A percentile compares a stretch with the other conserved stretches of the same genome.
phyloP scores from a whole-genome alignment of 2,113 vertebrate species.

The Callipepla squamata region DNA sequence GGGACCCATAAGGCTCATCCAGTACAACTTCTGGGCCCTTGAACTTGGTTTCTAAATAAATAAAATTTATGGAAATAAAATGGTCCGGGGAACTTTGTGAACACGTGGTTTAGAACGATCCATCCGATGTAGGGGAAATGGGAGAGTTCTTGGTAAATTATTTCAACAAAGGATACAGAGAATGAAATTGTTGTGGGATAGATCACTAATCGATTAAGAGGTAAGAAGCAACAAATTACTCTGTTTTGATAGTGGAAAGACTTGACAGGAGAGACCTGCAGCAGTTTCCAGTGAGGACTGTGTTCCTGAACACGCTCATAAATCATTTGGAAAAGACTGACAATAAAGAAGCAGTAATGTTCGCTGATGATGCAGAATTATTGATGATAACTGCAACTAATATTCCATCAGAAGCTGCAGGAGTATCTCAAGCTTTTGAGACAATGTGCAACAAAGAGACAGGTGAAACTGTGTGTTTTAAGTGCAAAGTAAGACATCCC shows the following conservation, averaged over 20 bases:
- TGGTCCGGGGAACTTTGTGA: neutral
- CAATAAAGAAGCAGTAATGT: neutral
- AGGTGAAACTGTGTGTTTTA: constrained; percentile 11
- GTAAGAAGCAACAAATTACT: neutral
- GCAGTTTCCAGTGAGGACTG: neutral
- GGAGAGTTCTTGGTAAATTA: neutral
- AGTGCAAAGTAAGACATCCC: constrained; percentile 21
- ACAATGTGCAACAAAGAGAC: neutral
- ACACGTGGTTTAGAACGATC: neutral
- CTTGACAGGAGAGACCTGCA: neutral
- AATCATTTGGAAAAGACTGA: neutral
- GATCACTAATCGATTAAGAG: constrained; percentile 23
- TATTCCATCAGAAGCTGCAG: neutral
- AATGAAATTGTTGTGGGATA: neutral
- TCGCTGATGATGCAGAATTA: constrained; percentile 29
- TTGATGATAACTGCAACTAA: constrained; percentile 25
- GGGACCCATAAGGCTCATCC: too few species aligned
- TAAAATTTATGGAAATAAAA: neutral
- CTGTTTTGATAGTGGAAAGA: neutral
- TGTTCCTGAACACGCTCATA: neutral
- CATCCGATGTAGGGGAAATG: neutral
- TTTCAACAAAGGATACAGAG: neutral
- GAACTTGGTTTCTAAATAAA: too few species aligned
- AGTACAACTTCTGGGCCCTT: too few species aligned
- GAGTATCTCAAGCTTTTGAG: neutral